Evolutionary conservation across 2,888 invertebrate species (phyloP).

Genomic region (Agrotis ipsilon): DNA sequence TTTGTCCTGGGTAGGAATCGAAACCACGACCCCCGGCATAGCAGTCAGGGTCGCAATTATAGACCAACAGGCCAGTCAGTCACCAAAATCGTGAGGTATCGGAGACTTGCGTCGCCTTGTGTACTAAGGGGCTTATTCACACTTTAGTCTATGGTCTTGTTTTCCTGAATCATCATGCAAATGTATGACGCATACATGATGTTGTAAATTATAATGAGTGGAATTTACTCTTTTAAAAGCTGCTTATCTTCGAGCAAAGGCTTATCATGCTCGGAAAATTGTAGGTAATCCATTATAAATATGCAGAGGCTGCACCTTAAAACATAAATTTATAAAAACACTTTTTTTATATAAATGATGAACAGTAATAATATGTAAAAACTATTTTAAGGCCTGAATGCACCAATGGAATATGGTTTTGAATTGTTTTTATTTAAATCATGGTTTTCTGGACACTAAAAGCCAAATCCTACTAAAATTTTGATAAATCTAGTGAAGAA

Average conservation of each 20-base stretch:
- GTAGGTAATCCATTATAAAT: not conserved
- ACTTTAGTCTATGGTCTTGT: slow-evolving; percentile 8
- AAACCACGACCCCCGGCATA: too few species aligned
- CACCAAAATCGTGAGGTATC: too few species aligned
- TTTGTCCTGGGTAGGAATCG: too few species aligned
- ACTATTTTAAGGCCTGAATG: not conserved
- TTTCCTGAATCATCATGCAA: slow-evolving; percentile 8
- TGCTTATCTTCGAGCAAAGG: slow-evolving; percentile 19
- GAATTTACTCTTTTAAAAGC: slow-evolving; percentile 15
- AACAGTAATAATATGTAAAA: not conserved
- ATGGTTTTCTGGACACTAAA: too few species aligned
- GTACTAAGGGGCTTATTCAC: too few species aligned
- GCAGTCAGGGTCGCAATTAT: too few species aligned
- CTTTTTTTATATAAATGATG: not conserved
- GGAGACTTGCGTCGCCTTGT: too few species aligned
- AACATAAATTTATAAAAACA: not conserved
- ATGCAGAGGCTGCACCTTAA: not conserved
- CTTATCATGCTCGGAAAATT: not conserved
- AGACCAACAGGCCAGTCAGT: too few species aligned
- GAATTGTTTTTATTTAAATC: too few species aligned
- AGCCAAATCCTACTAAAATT: too few species aligned
- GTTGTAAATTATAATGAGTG: slow-evolving; percentile 1
- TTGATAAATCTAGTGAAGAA: too few species aligned
- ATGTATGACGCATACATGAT: slow-evolving; percentile 31
- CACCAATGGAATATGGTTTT: not conserved